A percentile compares a stretch with the other conserved stretches of the same genome.
Conservation (phyloP, 1,140 invertebrate species). For the Batillaria attramentaria region DNA sequence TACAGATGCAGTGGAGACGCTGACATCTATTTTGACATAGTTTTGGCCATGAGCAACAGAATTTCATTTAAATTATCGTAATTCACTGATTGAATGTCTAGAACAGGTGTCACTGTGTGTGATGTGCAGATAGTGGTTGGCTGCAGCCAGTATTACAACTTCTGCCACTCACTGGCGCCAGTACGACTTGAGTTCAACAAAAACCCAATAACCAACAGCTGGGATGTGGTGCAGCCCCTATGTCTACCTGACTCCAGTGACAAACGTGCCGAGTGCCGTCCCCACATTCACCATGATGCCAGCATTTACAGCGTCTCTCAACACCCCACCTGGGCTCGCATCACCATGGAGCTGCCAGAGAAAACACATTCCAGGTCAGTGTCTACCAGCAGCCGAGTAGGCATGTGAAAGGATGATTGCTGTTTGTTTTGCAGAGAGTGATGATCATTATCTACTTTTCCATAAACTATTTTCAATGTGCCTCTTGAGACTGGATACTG, state of each 20-base stretch:
- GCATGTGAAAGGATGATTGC: no score
- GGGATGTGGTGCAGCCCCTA: conserved; percentile 69
- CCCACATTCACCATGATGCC: conserved; percentile 68
- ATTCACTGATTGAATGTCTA: no score
- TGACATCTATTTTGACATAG: no score
- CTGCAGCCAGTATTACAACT: conserved; percentile 58
- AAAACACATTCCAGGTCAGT: conserved; percentile 71
- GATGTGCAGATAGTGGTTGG: conserved; percentile 68
- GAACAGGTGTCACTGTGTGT: no score
- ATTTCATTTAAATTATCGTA: no score
- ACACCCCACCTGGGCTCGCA: conserved; percentile 68
- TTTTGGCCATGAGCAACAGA: no score
- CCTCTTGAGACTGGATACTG: no score
- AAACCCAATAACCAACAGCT: conserved; percentile 61
- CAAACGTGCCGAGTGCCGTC: conserved; percentile 64
- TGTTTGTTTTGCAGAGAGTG: no score
- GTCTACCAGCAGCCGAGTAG: no score
- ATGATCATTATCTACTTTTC: no score
- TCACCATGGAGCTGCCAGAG: conserved; percentile 69
- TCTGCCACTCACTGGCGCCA: conserved; percentile 51
- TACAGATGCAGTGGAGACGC: no score
- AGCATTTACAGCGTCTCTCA: conserved; percentile 67
- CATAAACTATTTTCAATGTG: no score
- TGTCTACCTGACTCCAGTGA: conserved; percentile 67
- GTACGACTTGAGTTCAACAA: conserved; percentile 69